Base-by-base conservation (phyloP, 2,888 invertebrate genomes). In the Brenthis daphne region DNA sequence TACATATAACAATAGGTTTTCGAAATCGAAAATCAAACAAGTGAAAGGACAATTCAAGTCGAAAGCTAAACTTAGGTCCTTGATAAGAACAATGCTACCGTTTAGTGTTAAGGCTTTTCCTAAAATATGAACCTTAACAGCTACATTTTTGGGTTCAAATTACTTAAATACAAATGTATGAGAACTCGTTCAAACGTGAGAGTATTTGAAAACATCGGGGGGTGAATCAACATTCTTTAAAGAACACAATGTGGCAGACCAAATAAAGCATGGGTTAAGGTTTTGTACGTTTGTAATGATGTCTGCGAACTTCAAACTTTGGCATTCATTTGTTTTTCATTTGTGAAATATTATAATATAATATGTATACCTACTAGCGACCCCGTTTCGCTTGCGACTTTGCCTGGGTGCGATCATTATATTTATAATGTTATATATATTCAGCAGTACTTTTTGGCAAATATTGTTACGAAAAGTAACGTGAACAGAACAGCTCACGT, bases 171-270 rank as follows among this genome's bases (percentile, higher is more conserved):
- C 14, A 11, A 2, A 24, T 47, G 57, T 60, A 63, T 71, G 61
- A 53, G 67, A 72, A 70, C 67, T 67, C 65, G 67, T 70, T 70
- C 68, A 67, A 47, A 75, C 77, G 77, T 77, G 77, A 77, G 77
- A 76, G 73, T 74, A 77, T 77, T 77, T 76, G 74, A 77, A 77
- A 77, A 77, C 77, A 77, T 65, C 68, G 73, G 55, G 55, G 72
- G 64, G 72, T 76, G 77, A 77, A 70, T 76, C 77, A 75, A 75
- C 73, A 69, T 71, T 72, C 69, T 72, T 68, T 57, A 58, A 57
- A 69, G 74, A 71, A 66, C 70, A 75, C 77, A 76, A 74, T 76
- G 72, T 72, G 71, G 51, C 63, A 53, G 57, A 71, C 57, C 67
- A 68, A 55, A 65, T 68, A 70, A 48, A 56, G 67, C 24, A 47